phyloP scores from a whole-genome alignment of 2,797 vertebrate genomes.

The Botia almorhae region DNA sequence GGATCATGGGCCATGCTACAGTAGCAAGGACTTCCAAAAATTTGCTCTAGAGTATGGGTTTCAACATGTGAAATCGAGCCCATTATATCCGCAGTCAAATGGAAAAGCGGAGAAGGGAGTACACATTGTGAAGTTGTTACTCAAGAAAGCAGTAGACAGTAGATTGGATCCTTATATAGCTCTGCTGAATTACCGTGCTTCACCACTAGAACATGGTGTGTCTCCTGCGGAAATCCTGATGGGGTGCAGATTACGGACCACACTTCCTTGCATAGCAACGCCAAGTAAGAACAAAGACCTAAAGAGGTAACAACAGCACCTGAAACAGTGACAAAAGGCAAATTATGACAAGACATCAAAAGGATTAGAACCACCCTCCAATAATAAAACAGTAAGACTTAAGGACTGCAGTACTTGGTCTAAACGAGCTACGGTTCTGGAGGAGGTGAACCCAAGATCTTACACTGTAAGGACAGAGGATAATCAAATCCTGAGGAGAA shows the following conservation, averaged over 20 bases:
- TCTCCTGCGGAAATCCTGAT: slow-evolving; percentile 44
- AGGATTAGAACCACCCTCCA: not conserved
- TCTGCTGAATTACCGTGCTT: not conserved
- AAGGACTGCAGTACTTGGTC: slow-evolving; percentile 7
- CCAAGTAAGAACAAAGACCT: no score
- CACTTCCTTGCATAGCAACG: no score
- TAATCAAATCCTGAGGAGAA: slow-evolving; percentile 39
- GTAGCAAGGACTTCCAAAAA: slow-evolving; percentile 20
- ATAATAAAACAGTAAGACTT: slow-evolving; percentile 35
- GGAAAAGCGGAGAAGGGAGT: slow-evolving; percentile 5
- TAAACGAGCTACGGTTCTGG: slow-evolving; percentile 32
- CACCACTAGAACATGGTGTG: not conserved
- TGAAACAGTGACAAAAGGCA: no score
- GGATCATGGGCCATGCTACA: slow-evolving; percentile 24
- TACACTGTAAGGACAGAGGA: slow-evolving; percentile 41
- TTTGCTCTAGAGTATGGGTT: not conserved
- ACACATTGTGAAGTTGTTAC: not conserved
- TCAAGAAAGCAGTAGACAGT: slow-evolving; percentile 31
- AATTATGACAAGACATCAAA: no score
- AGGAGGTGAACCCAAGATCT: slow-evolving; percentile 40
- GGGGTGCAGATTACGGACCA: slow-evolving; percentile 25
- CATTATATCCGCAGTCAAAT: slow-evolving; percentile 1
- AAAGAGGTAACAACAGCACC: no score
- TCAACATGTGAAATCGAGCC: not conserved
- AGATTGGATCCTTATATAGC: slow-evolving; percentile 2